phyloP scores from a whole-genome alignment of 2,888 invertebrate species.

The Ichneumoninae sp. region DNA sequence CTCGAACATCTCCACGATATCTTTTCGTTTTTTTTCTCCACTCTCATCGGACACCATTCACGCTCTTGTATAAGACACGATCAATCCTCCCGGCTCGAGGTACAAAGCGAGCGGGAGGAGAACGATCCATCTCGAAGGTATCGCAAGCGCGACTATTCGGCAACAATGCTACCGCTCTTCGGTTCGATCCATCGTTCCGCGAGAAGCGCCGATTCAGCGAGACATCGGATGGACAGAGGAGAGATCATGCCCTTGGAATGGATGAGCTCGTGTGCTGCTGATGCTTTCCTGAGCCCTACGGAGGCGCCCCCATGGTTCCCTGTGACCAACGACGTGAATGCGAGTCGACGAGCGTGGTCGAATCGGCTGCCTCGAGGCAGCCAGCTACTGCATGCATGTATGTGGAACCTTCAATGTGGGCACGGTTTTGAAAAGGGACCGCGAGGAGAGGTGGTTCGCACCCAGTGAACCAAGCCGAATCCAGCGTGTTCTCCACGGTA shows the following conservation, averaged over 20 bases:
- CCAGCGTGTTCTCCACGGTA: slow-evolving; percentile 72
- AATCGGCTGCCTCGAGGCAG: slow-evolving; percentile 45
- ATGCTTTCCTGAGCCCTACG: background rate
- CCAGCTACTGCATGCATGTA: background rate
- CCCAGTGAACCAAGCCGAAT: slow-evolving; percentile 69
- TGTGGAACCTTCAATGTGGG: slow-evolving; percentile 43
- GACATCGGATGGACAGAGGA: slow-evolving; percentile 2
- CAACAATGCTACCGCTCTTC: slow-evolving; percentile 23
- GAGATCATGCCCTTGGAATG: slow-evolving; percentile 23
- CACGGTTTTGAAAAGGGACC: slow-evolving; percentile 52
- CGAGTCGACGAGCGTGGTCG: slow-evolving; percentile 8
- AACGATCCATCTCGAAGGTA: slow-evolving; percentile 32
- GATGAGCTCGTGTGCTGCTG: slow-evolving; percentile 10
- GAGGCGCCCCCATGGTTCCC: background rate
- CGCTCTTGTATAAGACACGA: slow-evolving; percentile 23
- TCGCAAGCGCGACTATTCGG: background rate
- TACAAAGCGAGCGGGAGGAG: slow-evolving; percentile 20
- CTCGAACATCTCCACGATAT: slow-evolving; percentile 2
- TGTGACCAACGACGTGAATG: background rate
- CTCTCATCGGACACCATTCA: background rate
- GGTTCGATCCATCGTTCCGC: slow-evolving; percentile 14
- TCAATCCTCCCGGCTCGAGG: slow-evolving; percentile 36
- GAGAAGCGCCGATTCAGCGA: slow-evolving; percentile 20
- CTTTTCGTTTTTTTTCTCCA: background rate
- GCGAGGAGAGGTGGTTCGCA: slow-evolving; percentile 54